These are phyloP conservation scores for Pardosa pseudoannulata DNA, from an alignment of 2,888 invertebrate species.

Conservation along the genomic window DNA sequence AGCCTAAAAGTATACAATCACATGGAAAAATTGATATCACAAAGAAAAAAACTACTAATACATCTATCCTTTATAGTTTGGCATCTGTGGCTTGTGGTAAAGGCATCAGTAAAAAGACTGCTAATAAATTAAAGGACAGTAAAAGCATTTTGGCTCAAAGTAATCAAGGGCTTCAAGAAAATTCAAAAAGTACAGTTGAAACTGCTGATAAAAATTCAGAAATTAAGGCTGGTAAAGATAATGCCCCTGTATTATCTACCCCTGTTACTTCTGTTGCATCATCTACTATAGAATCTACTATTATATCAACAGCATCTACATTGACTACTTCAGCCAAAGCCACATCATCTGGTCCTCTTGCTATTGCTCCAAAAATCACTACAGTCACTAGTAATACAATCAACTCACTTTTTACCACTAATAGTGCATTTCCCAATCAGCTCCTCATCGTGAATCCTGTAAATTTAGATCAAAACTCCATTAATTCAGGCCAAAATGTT, in stretches of 20 bases:
- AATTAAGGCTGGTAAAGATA: not conserved
- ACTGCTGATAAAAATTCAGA: not conserved
- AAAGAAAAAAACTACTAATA: not conserved
- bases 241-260: not conserved
- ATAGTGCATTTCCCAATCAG: not conserved
- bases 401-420: not conserved
- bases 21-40: not conserved
- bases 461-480: not conserved
- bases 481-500: not conserved
- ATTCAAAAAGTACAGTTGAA: not conserved
- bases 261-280: not conserved
- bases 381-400: not conserved
- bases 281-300: not conserved
- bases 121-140: not conserved
- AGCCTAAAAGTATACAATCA: not conserved
- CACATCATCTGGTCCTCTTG: not conserved
- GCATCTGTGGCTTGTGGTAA: slow-evolving; percentile 63
- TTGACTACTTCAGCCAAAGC: not conserved
- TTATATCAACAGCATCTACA: not conserved
- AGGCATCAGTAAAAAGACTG: slow-evolving; percentile 26
- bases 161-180: not conserved
- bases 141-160: not conserved
- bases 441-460: not conserved
- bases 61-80: slow-evolving; percentile 37
- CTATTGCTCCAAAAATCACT: not conserved